Evolutionary conservation across 2,797 vertebrate species (phyloP), one percentile per base, ranked within the genome.

Genomic region (Megaceryle alcyon): DNA sequence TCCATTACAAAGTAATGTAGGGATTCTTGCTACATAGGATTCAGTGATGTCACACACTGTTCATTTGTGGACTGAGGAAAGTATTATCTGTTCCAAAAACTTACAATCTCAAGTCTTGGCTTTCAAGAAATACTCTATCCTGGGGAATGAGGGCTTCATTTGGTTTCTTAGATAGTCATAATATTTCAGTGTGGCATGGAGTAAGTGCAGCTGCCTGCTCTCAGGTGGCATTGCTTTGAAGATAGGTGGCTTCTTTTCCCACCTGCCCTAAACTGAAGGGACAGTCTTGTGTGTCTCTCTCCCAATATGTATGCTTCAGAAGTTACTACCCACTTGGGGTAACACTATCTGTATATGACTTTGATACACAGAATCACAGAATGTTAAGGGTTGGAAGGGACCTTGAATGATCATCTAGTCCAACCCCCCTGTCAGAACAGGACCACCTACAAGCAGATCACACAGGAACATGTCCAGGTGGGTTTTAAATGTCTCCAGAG

Each of bases 81-180:
- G 12, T 57, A 60, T 41, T 33, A 54, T 77, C 70, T 71, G 8
- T 69, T 57, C 39, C 56, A 68, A 72, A 94, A 64, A 28, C 51
- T 76, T 87, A n/a, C 76, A 44, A 22, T 59, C 39, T 90, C 56
- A 60, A 64, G 41, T 70, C 49, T 51, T 89, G 31, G 22, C 80
- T 92, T 92, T 81, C 63, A 92, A 72, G 68, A 70, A 75, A 59
- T 56, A 25, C 65, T 46, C 23, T 86, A 21, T 92, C 43, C 31
- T 28, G 9, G 33, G 51, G 57, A 91, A 60, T 8, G 61, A 69
- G 33, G 0, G 3, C 59, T 92, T 80, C 49, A 19, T 81, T 86
- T 68, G 49, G 14, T 86, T 95, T 92, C 56, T 78, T 81, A 75
- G 75, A 85, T 79, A 65, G 76, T 89, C 79, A 64, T 16, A 81